These are phyloP conservation scores for Sorex araneus DNA, from an alignment of 2,113 vertebrate genomes.

Conservation along the genomic window DNA sequence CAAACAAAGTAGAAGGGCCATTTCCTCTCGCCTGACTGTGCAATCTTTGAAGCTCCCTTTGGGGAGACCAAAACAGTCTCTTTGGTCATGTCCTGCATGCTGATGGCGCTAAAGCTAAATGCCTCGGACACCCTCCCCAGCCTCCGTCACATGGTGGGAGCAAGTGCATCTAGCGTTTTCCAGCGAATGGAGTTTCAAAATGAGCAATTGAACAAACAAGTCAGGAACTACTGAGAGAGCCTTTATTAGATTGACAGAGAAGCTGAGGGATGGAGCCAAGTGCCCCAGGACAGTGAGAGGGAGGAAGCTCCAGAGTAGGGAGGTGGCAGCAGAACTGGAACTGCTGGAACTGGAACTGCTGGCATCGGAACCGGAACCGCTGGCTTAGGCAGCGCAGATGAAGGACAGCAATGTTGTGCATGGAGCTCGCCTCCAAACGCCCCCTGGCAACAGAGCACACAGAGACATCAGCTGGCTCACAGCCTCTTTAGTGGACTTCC, in stretches of 20 bases:
- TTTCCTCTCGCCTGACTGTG: too few species aligned
- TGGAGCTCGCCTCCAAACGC: accelerated
- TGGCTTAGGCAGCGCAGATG: slow-evolving; percentile 55
- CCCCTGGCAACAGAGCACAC: slow-evolving; percentile 40
- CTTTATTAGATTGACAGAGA: slow-evolving; percentile 46
- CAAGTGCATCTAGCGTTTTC: neutral
- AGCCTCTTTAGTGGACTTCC: neutral
- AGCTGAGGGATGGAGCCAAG: too few species aligned
- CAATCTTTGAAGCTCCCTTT: neutral
- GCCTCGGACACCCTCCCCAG: accelerated
- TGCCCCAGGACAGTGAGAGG: too few species aligned
- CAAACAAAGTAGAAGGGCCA: neutral
- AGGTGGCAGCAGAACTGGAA: accelerated
- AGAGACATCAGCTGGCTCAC: neutral
- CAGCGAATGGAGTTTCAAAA: neutral
- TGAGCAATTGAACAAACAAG: neutral
- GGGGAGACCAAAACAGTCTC: neutral
- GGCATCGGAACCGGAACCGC: too few species aligned
- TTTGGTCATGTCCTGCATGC: accelerated
- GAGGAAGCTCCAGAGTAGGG: neutral
- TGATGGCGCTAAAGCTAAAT: neutral
- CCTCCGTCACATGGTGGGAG: too few species aligned
- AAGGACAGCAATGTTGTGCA: accelerated
- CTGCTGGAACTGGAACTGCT: too few species aligned
- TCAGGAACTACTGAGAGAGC: neutral